These are phyloP conservation scores for Drosophila buzzatii DNA, from an alignment of 2,888 invertebrate species.

Conservation along the genomic window DNA sequence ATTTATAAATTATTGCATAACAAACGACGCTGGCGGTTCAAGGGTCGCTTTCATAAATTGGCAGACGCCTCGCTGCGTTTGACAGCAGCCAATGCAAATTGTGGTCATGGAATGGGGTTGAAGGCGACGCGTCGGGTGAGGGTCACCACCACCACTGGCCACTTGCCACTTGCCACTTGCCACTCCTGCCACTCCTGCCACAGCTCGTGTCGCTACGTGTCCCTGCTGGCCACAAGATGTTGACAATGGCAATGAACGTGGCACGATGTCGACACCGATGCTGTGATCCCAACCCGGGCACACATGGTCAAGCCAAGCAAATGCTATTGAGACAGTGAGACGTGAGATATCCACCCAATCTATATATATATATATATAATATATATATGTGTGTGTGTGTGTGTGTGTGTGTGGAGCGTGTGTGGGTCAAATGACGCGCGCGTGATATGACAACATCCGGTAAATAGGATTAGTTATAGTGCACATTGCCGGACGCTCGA, in stretches of 20 bases:
- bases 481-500: constrained; percentile 27
- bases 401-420: constrained; percentile 19
- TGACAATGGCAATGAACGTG: constrained; percentile 79
- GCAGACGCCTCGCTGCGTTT: constrained; percentile 71
- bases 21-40: constrained; percentile 55
- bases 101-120: constrained; percentile 45
- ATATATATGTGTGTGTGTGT: background rate
- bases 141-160: background rate
- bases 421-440: constrained; percentile 73
- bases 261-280: constrained; percentile 27
- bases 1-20: constrained; percentile 74
- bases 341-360: constrained; percentile 43
- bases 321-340: constrained; percentile 35
- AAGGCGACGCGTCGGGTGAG: background rate
- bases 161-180: background rate
- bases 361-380: background rate
- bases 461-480: constrained; percentile 70
- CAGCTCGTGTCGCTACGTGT: constrained; percentile 52
- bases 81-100: constrained; percentile 77
- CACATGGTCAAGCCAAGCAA: constrained; percentile 57
- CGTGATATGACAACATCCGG: constrained; percentile 74
- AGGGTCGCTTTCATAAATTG: constrained; percentile 72
- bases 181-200: background rate
- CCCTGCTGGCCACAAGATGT: constrained; percentile 72
- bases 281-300: constrained; percentile 12